Evolutionary conservation across 2,113 vertebrate genomes (phyloP).

Genomic region (Rynchops niger): DNA sequence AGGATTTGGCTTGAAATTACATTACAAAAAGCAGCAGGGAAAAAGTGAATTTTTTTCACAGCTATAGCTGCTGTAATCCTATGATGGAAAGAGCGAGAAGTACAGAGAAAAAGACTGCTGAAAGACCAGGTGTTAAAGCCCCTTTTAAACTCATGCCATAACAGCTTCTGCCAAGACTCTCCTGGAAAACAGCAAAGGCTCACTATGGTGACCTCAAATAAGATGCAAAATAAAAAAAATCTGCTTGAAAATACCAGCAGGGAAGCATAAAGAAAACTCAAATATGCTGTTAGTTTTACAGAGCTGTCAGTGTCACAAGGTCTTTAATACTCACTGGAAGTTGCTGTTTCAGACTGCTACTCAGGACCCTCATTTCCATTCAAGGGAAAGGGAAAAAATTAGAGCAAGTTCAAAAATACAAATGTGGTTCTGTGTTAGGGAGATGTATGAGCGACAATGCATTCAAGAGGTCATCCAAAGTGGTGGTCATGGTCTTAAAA

Average conservation of each 20-base stretch:
- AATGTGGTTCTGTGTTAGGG: background rate
- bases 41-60: background rate
- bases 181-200: background rate
- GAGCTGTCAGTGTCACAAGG: background rate
- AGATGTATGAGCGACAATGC: rapidly evolving
- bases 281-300: background rate
- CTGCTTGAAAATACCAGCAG: background rate
- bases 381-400: background rate
- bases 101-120: background rate
- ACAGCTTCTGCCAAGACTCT: background rate
- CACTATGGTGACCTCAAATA: background rate
- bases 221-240: background rate
- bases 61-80: background rate
- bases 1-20: background rate
- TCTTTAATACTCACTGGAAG: background rate
- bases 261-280: background rate
- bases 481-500: background rate
- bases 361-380: background rate
- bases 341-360: background rate
- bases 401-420: background rate
- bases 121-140: background rate
- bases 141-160: background rate
- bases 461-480: background rate
- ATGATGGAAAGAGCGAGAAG: background rate
- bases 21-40: constrained; percentile 2